phyloP scores from a whole-genome alignment of 2,888 invertebrate genomes.

The Seira musarum region DNA sequence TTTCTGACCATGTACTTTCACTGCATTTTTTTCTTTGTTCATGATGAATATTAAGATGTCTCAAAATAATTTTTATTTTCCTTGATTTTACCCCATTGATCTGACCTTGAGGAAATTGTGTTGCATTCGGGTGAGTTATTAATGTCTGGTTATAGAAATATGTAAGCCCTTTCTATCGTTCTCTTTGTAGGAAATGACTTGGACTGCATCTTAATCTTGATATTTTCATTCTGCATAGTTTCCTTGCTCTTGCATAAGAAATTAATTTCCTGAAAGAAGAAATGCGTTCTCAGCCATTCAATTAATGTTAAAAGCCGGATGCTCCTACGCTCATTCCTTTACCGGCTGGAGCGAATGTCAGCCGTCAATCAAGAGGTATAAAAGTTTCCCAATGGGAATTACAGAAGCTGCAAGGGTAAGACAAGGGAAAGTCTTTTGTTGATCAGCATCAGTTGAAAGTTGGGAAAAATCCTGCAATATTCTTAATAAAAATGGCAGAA shows the following conservation, averaged over 20 bases:
- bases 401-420: constrained; percentile 21
- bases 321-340: constrained; percentile 22
- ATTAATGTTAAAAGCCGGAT: constrained; percentile 53
- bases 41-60: too few relatives aligned
- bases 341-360: constrained; percentile 57
- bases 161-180: too few relatives aligned
- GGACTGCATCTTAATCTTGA: too few relatives aligned
- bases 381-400: constrained; percentile 65
- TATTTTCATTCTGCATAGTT: not conserved
- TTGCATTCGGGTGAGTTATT: too few relatives aligned
- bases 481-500: constrained; percentile 28
- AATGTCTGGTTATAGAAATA: too few relatives aligned
- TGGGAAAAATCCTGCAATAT: not conserved
- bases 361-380: constrained; percentile 69
- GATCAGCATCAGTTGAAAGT: constrained; percentile 22
- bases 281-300: constrained; percentile 41
- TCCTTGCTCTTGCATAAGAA: constrained; percentile 5
- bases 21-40: too few relatives aligned
- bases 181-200: too few relatives aligned
- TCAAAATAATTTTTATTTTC: too few relatives aligned
- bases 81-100: too few relatives aligned
- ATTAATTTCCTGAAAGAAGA: not conserved
- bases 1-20: too few relatives aligned
- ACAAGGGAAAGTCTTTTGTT: constrained; percentile 63
- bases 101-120: too few relatives aligned